Conservation (phyloP, 2,888 invertebrate genomes). For the Pheosia tremula region DNA sequence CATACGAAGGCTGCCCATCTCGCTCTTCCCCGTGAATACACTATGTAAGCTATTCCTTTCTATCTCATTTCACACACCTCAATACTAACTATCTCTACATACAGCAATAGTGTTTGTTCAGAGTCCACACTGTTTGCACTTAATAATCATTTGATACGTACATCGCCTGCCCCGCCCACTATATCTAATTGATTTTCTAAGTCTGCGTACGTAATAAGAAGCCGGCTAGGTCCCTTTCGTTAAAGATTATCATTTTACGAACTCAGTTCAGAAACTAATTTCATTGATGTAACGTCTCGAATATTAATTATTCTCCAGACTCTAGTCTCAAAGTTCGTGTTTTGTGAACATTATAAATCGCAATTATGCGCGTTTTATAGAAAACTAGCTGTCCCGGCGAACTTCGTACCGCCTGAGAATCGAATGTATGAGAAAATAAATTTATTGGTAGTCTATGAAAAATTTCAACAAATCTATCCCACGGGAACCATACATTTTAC, state of each 20-base stretch:
- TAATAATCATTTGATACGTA: constrained; percentile 1
- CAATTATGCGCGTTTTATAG: too few species aligned
- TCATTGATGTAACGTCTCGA: constrained; percentile 8
- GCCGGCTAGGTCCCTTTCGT: constrained; percentile 27
- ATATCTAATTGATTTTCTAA: constrained; percentile 39
- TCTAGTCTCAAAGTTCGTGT: not conserved
- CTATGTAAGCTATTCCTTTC: too few species aligned
- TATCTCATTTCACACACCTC: too few species aligned
- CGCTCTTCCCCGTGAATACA: too few species aligned
- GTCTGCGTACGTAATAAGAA: constrained; percentile 38
- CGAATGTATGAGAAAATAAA: too few species aligned
- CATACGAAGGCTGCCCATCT: too few species aligned
- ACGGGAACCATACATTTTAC: too few species aligned
- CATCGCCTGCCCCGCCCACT: constrained; percentile 28
- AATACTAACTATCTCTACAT: not conserved
- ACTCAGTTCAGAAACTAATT: constrained; percentile 15
- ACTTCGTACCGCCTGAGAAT: too few species aligned
- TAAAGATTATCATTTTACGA: constrained; percentile 12
- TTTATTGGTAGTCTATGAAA: too few species aligned
- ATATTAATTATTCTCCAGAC: constrained; percentile 4
- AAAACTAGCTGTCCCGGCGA: too few species aligned
- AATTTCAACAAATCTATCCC: too few species aligned
- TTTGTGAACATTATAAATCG: not conserved
- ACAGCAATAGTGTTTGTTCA: not conserved
- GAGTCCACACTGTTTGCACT: constrained; percentile 3